Percentiles rank a stretch among this genome's conserved stretches.
phyloP scores from a whole-genome alignment of 1,140 invertebrate genomes.

The Orussus abietinus region DNA sequence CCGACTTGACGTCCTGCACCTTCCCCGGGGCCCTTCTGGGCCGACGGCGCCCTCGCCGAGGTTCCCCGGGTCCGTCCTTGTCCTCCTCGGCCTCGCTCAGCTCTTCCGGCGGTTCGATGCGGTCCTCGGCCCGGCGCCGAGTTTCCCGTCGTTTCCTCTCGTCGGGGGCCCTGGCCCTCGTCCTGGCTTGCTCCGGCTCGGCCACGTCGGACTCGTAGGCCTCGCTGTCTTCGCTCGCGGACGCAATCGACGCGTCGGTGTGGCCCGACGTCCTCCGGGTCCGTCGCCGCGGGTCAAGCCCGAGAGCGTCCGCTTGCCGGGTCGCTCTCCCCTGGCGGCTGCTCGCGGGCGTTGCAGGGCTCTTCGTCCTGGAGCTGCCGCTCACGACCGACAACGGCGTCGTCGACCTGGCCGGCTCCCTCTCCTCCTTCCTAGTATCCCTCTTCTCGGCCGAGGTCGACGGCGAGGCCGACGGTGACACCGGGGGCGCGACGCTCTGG shows the following conservation, averaged over 20 bases:
- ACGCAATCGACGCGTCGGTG: conserved; percentile 40
- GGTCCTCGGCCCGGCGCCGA: conserved; percentile 42
- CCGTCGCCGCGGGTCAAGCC: conserved; percentile 40
- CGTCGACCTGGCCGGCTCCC: conserved; percentile 56
- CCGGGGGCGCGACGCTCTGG: conserved; percentile 43
- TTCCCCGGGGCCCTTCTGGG: conserved; percentile 38
- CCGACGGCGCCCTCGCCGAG: conserved; percentile 36
- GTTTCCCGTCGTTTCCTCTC: conserved; percentile 43
- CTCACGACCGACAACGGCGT: conserved; percentile 61
- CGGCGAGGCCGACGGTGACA: conserved; percentile 10
- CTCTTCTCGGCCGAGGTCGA: conserved; percentile 22
- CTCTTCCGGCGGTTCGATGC: conserved; percentile 48
- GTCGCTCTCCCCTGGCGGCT: conserved; percentile 38
- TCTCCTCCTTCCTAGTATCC: conserved; percentile 40
- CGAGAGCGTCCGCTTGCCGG: conserved; percentile 30
- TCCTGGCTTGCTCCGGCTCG: conserved; percentile 35
- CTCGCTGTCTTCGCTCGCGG: conserved; percentile 52
- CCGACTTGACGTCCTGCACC: conserved; percentile 37
- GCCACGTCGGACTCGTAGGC: conserved; percentile 46
- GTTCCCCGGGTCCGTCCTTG: conserved; percentile 42
- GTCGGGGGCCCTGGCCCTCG: conserved; percentile 34
- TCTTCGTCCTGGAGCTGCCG: conserved; percentile 62
- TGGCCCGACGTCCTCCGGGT: conserved; percentile 49
- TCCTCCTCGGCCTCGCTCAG: conserved; percentile 44
- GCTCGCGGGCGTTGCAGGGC: conserved; percentile 56